These are phyloP conservation scores for Sinocyclocheilus grahami DNA, from an alignment of 2,113 vertebrate species.

Conservation along the genomic window DNA sequence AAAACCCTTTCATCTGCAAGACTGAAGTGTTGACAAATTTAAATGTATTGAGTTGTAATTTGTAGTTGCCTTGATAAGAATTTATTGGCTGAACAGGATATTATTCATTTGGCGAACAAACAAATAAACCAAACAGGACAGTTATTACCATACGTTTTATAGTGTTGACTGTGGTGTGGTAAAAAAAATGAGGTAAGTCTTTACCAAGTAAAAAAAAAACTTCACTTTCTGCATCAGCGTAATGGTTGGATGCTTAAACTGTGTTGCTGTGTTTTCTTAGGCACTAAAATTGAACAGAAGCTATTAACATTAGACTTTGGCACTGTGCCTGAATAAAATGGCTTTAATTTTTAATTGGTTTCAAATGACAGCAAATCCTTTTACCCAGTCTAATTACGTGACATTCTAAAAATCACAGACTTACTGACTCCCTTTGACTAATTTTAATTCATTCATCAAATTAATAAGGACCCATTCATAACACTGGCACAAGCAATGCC, in stretches of 20 bases:
- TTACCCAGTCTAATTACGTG: slow-evolving; percentile 34
- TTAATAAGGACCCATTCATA: slow-evolving; percentile 8
- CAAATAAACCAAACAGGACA: background rate
- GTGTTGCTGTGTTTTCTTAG: background rate
- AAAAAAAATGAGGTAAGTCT: background rate
- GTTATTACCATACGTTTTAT: background rate
- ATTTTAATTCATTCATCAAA: slow-evolving; percentile 23
- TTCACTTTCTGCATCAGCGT: background rate
- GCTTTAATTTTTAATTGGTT: slow-evolving; percentile 46
- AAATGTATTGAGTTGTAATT: background rate
- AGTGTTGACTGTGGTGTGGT: background rate
- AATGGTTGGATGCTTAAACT: slow-evolving; percentile 10
- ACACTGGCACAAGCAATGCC: slow-evolving; percentile 1
- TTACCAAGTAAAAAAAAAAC: background rate
- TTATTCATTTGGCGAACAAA: background rate
- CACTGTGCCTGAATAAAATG: slow-evolving; percentile 27
- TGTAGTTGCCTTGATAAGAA: background rate
- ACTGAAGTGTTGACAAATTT: background rate
- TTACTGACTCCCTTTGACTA: slow-evolving; percentile 19
- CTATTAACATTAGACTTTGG: slow-evolving; percentile 26
- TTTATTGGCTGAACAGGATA: background rate
- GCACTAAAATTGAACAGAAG: slow-evolving; percentile 3
- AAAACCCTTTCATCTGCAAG: background rate
- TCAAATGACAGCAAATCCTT: slow-evolving; percentile 35
- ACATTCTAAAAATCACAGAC: slow-evolving; percentile 26